Base-by-base conservation (phyloP, 2,113 vertebrate genomes). In the Halichoeres trimaculatus region DNA sequence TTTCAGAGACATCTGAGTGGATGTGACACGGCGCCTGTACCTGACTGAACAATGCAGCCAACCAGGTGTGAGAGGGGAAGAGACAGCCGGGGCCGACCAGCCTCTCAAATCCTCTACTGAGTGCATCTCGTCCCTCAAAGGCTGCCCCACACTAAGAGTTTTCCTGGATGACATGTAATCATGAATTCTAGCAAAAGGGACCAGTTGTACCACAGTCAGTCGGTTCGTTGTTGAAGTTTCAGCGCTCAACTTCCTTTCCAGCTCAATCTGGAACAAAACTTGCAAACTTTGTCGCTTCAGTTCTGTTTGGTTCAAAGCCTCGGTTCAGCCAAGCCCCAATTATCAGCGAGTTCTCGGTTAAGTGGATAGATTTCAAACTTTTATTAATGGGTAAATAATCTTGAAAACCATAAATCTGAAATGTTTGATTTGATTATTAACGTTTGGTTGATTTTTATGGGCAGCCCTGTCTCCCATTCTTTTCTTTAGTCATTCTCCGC, bases 21-120 rank as follows among this genome's bases (percentile, higher is more conserved):
- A 78, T 76, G 70, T 74, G 84, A 81, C 69, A 55, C 50, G 0
- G 2, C 6, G 41, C 59, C 56, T 48, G 30, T 81, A 74, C 77
- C 75, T 82, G 78, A 74, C 30, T 57, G 67, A 78, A 73, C 70
- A 74, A 76, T 77, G 71, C 67, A 76, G 51, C 77, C 77, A 83
- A 61, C 76, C 81, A 83, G 72, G 74, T 59, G 17, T 69, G 65
- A 83, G 58, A 57, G 54, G 67, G 52, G 45, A 51, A 64, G 60
- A 48, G 64, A 47, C 6, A 1, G 45, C 10, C 23, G 48, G 30
- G 45, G 17, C 14, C 48, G 1, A 63, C 43, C 56, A 53, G 67
- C 67, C 82, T 77, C 75, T 7, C 17, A 1, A 20, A 57, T 62
- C 38, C 5, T 56, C 64, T 56, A 61, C 24, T 51, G 50, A 47